Conservation (phyloP, 2,113 vertebrate species). For the Malurus alboscapulatus region DNA sequence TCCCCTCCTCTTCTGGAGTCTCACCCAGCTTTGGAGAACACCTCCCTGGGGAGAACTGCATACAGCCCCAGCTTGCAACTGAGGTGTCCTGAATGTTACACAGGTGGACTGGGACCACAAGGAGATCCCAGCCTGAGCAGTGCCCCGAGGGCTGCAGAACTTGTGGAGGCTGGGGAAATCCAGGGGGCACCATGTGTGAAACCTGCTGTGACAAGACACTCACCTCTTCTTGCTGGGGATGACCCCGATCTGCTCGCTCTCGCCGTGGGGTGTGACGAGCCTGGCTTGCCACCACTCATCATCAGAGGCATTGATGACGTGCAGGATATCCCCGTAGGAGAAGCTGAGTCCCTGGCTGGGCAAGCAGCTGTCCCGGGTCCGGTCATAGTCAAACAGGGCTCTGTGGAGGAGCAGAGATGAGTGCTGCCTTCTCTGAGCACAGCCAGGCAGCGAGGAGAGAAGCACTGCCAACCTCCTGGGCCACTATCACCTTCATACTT, state of each 20-base stretch:
- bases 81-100: rapidly evolving
- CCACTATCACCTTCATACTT: neutral
- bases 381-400: conserved; percentile 97
- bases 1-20: neutral
- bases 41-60: neutral
- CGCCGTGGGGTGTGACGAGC: conserved; percentile 92
- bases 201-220: neutral
- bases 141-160: neutral
- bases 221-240: conserved; percentile 99
- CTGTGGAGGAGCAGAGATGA: conserved; percentile 61
- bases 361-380: conserved; percentile 95
- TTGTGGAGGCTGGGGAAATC: rapidly evolving
- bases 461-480: neutral
- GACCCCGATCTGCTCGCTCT: conserved; percentile 97
- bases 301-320: conserved; percentile 96
- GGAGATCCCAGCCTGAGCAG: neutral
- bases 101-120: neutral
- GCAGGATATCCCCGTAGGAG: conserved; percentile 95
- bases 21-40: neutral
- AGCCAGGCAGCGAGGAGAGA: neutral
- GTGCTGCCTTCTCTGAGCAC: rapidly evolving
- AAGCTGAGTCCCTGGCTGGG: conserved; percentile 98
- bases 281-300: conserved; percentile 99
- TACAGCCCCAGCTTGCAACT: neutral
- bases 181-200: rapidly evolving